Base-by-base conservation (phyloP, 2,888 invertebrate genomes). In the Calameuta pallipes region DNA sequence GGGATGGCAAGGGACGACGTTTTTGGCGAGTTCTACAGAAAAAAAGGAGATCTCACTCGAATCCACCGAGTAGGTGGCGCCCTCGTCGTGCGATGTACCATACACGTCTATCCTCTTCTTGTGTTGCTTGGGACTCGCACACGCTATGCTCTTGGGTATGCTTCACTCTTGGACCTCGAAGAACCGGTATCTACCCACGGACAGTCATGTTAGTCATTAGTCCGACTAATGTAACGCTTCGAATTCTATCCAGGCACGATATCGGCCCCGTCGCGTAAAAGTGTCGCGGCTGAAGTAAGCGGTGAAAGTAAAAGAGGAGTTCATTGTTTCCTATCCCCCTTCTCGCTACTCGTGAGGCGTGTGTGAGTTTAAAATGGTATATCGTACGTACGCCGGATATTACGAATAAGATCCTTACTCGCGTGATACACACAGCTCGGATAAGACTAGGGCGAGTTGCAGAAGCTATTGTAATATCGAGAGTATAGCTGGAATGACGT, bases 161-260 rank as follows among this genome's bases (percentile, higher is more conserved):
- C 75, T 76, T 77, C 75, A 75, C 78, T 37, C 78, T 73, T 79
- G 75, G n/a, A 37, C 80, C 78, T 80, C 82, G 84, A 82, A 82
- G 86, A 88, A 89, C 88, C 87, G 89, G 89, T 89, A 88, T 89
- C 87, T 86, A 85, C 89, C 87, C 87, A 88, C 87, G 87, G 85
- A 87, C 86, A 86, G 87, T 86, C 87, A 86, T 90, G 89, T 89
- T 88, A 86, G 88, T 89, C 89, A 90, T 90, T 90, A 90, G 89
- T 87, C 83, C 84, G 85, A 85, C 87, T 89, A 90, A 90, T 88
- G 87, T 87, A 87, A 86, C 84, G 85, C 87, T 88, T 87, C 85
- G 84, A 88, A 88, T 87, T 86, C 85, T 86, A 86, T 87, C 86
- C 83, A 81, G 73, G 68, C 79, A 79, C 76, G 81, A 80, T 82